Evolutionary conservation across 2,888 invertebrate genomes (phyloP).

Genomic region (Petrophora chlorosata): DNA sequence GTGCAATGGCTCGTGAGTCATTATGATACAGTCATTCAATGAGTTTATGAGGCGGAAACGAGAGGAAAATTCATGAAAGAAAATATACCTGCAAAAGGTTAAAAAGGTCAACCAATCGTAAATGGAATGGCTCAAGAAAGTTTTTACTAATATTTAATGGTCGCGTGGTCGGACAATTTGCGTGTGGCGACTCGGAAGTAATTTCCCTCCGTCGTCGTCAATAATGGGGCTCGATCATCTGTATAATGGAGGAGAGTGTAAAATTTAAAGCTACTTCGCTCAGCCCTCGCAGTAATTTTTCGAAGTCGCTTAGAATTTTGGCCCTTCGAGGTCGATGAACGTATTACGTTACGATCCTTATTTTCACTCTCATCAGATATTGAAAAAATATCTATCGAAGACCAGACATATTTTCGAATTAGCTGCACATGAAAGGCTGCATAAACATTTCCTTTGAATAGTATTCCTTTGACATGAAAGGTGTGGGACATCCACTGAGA

Average conservation of each 20-base stretch:
- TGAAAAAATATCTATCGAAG: constrained; percentile 6
- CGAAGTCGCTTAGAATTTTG: constrained; percentile 25
- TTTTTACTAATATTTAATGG: constrained; percentile 36
- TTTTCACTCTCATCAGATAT: constrained; percentile 10
- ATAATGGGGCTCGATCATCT: constrained; percentile 54
- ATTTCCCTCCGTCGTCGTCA: constrained; percentile 58
- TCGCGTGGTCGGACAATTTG: constrained; percentile 43
- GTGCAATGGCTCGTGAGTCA: constrained; percentile 6
- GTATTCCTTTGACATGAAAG: constrained; percentile 26
- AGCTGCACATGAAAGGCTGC: constrained; percentile 16
- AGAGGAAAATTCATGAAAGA: constrained; percentile 6
- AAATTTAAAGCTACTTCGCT: constrained; percentile 50
- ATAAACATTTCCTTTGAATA: constrained; percentile 25
- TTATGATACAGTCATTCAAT: constrained; percentile 16
- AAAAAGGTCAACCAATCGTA: constrained; percentile 24
- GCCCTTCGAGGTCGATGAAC: too few species aligned
- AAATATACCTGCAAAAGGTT: constrained; percentile 3
- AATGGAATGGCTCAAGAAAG: constrained; percentile 24
- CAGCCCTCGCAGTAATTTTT: constrained; percentile 26
- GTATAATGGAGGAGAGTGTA: constrained; percentile 51
- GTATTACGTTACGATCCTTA: constrained; percentile 12
- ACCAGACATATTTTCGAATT: constrained; percentile 17
- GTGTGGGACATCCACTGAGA: constrained; percentile 16
- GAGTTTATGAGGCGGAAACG: constrained; percentile 15
- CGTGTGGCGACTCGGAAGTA: constrained; percentile 62